Evolutionary conservation across 2,888 invertebrate genomes (phyloP).

Genomic region (Cataglyphis albicans): DNA sequence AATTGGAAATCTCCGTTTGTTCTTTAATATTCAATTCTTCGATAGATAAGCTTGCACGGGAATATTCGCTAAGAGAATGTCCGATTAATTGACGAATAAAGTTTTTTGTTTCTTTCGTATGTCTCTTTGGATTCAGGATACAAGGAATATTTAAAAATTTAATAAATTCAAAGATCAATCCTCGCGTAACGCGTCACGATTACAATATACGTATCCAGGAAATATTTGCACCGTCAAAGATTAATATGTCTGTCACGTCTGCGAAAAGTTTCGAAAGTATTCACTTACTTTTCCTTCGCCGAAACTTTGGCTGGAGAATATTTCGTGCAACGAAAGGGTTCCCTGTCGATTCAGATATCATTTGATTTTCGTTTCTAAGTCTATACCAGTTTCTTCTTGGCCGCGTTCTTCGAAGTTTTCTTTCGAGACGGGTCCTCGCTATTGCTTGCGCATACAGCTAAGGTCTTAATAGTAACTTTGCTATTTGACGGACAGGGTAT

Average conservation of each 20-base stretch:
- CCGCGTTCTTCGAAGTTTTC: slow-evolving; percentile 8
- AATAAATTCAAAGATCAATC: slow-evolving; percentile 3
- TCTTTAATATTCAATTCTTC: slow-evolving; percentile 44
- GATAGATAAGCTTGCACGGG: slow-evolving; percentile 14
- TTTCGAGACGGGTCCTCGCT: background rate
- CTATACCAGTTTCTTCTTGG: background rate
- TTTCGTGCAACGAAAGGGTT: slow-evolving; percentile 19
- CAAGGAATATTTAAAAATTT: slow-evolving; percentile 3
- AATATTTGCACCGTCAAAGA: slow-evolving; percentile 16
- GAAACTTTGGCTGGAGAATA: background rate
- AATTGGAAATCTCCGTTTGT: slow-evolving; percentile 37
- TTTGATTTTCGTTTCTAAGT: slow-evolving; percentile 22
- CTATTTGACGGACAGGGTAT: slow-evolving; percentile 23
- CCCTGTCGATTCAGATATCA: background rate
- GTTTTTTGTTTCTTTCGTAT: slow-evolving; percentile 1
- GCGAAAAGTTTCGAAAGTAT: background rate
- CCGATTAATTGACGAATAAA: slow-evolving; percentile 33
- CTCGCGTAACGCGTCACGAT: slow-evolving; percentile 1
- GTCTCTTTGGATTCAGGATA: background rate
- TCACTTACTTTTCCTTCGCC: background rate
- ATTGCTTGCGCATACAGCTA: slow-evolving; percentile 40
- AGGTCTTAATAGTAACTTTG: slow-evolving; percentile 29
- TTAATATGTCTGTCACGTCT: background rate
- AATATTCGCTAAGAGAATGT: slow-evolving; percentile 19
- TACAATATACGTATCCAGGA: background rate